Evolutionary conservation across 1,140 invertebrate genomes (phyloP).

Genomic region (Diabrotica virgifera): DNA sequence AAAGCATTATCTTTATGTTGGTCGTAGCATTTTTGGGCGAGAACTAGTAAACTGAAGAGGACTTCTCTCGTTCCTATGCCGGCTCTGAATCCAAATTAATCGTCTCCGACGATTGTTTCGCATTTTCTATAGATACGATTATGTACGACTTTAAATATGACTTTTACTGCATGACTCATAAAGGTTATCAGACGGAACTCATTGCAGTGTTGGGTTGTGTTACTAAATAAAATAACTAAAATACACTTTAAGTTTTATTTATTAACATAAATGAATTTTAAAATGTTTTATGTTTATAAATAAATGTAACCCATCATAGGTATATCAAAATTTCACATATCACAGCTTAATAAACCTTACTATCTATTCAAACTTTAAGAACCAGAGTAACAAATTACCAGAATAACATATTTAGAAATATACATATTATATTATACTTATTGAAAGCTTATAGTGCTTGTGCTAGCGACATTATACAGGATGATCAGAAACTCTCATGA

Average conservation of each 20-base stretch:
- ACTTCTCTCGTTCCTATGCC: too few relatives aligned
- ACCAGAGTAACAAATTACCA: background rate
- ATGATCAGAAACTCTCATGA: background rate
- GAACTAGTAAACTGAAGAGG: too few relatives aligned
- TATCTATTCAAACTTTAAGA: background rate
- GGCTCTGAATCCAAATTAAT: too few relatives aligned
- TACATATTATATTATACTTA: background rate
- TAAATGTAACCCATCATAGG: background rate
- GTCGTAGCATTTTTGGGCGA: too few relatives aligned
- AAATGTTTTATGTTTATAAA: slow-evolving; percentile 2
- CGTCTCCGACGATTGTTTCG: too few relatives aligned
- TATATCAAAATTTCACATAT: background rate
- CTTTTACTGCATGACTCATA: too few relatives aligned
- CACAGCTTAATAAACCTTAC: background rate
- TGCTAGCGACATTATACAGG: background rate
- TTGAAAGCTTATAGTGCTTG: too few relatives aligned
- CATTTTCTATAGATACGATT: too few relatives aligned
- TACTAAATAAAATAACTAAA: background rate
- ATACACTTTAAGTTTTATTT: background rate
- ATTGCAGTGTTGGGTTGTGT: too few relatives aligned
- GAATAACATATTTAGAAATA: background rate
- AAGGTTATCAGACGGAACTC: too few relatives aligned
- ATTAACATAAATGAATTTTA: background rate
- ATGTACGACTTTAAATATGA: too few relatives aligned
- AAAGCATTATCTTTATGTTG: too few relatives aligned